These are phyloP conservation scores for Meloe dianella DNA, from an alignment of 2,888 invertebrate species.

Conservation along the genomic window DNA sequence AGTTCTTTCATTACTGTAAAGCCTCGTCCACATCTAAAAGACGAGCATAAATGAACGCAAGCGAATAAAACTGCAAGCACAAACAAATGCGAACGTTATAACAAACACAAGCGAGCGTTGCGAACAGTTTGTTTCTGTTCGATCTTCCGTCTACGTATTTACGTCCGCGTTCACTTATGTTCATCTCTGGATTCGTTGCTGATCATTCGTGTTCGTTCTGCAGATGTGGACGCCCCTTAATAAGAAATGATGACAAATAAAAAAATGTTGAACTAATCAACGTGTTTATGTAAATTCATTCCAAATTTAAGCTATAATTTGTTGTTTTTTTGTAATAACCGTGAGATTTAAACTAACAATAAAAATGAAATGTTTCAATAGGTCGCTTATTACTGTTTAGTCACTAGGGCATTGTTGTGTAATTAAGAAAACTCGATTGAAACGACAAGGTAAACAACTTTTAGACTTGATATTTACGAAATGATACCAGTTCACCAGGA, in stretches of 20 bases:
- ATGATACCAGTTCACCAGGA: not conserved
- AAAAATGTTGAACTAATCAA: not conserved
- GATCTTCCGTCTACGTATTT: too few species aligned
- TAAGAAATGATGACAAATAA: not conserved
- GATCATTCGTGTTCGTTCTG: too few species aligned
- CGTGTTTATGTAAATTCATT: too few species aligned
- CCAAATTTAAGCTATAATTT: not conserved
- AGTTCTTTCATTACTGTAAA: not conserved
- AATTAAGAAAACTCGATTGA: not conserved
- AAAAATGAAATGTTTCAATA: not conserved
- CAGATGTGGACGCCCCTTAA: too few species aligned
- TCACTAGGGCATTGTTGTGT: not conserved
- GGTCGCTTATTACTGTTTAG: not conserved
- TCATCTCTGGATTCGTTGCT: too few species aligned
- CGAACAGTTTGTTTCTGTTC: too few species aligned
- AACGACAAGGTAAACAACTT: not conserved
- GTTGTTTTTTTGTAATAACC: not conserved
- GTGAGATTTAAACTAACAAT: not conserved
- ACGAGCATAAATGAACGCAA: too few species aligned
- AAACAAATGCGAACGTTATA: too few species aligned
- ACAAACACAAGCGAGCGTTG: too few species aligned
- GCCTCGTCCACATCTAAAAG: too few species aligned
- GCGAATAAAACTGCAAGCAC: too few species aligned
- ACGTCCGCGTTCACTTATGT: too few species aligned
- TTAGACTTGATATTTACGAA: not conserved